phyloP scores from a whole-genome alignment of 2,888 invertebrate genomes.

The Pasiphila rectangulata region DNA sequence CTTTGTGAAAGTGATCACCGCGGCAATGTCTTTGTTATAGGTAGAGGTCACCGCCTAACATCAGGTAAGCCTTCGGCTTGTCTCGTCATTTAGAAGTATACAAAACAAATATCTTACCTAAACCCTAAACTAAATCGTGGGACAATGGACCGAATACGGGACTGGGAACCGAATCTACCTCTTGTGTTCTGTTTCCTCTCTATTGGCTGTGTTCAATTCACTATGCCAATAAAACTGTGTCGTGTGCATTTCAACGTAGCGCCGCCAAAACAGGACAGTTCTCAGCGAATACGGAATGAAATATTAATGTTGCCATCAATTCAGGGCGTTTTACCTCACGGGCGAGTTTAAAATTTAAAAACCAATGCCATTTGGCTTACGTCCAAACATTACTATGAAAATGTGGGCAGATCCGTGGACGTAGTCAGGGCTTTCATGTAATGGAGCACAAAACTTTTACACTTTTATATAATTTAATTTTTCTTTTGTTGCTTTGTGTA shows the following conservation, averaged over 20 bases:
- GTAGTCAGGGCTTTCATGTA: constrained; percentile 9
- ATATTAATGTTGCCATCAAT: constrained; percentile 61
- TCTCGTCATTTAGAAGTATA: too few species aligned
- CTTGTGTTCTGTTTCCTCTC: too few species aligned
- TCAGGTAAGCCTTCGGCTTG: too few species aligned
- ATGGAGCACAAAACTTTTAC: not conserved
- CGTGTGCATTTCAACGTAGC: constrained; percentile 9
- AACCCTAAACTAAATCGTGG: too few species aligned
- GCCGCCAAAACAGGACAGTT: constrained; percentile 28
- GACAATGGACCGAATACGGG: too few species aligned
- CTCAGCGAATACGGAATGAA: constrained; percentile 38
- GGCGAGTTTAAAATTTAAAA: constrained; percentile 62
- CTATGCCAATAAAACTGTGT: not conserved
- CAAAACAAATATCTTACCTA: too few species aligned
- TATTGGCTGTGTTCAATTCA: too few species aligned
- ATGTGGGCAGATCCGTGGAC: constrained; percentile 21
- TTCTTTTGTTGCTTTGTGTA: too few species aligned
- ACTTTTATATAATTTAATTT: not conserved
- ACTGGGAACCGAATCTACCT: too few species aligned
- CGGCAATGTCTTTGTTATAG: too few species aligned
- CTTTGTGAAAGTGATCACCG: too few species aligned
- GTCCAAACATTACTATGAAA: constrained; percentile 46
- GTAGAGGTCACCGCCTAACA: too few species aligned
- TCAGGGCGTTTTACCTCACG: constrained; percentile 42
- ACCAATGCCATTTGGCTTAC: constrained; percentile 63